Conservation (phyloP, 2,113 vertebrate species). For the Glaucidium brasilianum region DNA sequence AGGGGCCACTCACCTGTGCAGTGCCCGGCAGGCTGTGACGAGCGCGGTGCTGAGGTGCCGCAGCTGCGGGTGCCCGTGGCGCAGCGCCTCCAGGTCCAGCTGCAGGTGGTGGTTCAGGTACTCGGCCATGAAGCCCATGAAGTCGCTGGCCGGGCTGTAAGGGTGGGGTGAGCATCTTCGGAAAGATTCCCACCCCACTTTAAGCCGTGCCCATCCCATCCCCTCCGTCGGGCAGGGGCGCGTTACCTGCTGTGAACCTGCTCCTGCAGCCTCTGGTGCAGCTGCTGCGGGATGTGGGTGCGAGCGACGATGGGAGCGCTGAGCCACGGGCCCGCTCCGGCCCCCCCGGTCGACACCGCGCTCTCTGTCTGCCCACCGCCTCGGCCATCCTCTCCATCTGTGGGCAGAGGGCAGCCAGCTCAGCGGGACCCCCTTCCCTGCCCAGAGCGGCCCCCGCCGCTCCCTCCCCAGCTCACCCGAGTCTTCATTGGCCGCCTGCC, state of each 20-base stretch:
- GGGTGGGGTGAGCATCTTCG: background rate
- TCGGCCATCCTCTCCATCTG: constrained; percentile 79
- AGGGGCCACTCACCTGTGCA: constrained; percentile 72
- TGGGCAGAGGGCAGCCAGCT: background rate
- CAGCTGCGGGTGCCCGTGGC: constrained; percentile 74
- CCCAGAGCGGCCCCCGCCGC: rapidly evolving
- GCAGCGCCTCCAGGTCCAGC: constrained; percentile 78
- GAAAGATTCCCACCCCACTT: too few relatives aligned
- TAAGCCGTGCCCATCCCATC: background rate
- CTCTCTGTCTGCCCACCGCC: background rate
- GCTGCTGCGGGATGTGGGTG: constrained; percentile 33
- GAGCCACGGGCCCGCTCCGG: background rate
- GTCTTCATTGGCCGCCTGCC: constrained; percentile 72
- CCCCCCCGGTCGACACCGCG: background rate
- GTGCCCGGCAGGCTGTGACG: constrained; percentile 72
- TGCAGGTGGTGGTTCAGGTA: constrained; percentile 80
- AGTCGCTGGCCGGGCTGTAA: constrained; percentile 71
- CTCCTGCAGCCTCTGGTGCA: constrained; percentile 81
- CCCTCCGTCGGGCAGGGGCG: rapidly evolving
- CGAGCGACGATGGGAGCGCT: rapidly evolving
- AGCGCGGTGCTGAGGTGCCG: constrained; percentile 75
- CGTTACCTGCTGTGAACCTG: constrained; percentile 74
- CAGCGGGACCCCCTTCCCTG: background rate
- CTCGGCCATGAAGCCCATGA: constrained; percentile 76
- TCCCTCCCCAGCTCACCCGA: constrained; percentile 66